These are phyloP conservation scores for Ormia ochracea DNA, from an alignment of 2,888 invertebrate genomes.

Conservation along the genomic window DNA sequence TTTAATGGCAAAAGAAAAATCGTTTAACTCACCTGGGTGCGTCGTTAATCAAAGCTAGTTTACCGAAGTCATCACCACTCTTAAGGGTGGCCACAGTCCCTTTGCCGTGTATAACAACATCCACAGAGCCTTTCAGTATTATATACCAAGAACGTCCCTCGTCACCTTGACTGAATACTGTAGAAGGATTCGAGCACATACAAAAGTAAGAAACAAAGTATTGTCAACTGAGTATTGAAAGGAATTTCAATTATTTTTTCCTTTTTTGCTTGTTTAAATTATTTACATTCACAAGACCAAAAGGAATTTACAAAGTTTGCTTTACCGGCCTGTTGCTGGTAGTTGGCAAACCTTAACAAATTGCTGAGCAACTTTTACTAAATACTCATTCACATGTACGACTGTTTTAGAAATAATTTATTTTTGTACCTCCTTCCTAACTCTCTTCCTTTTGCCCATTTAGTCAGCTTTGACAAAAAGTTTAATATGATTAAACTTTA, in stretches of 20 bases:
- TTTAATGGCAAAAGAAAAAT: not conserved
- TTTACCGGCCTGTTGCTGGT: not conserved
- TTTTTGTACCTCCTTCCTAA: not conserved
- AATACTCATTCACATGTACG: no score
- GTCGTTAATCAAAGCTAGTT: constrained; percentile 89
- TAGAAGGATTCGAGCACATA: not conserved
- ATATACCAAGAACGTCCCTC: constrained; percentile 91
- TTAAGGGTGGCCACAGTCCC: constrained; percentile 88
- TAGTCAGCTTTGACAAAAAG: constrained; percentile 39
- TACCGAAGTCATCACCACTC: constrained; percentile 92
- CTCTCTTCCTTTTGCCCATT: not conserved
- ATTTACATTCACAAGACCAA: not conserved
- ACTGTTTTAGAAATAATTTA: not conserved
- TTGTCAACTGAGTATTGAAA: constrained; percentile 27
- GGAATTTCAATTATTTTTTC: constrained; percentile 43
- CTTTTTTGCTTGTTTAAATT: not conserved
- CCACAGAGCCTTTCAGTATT: constrained; percentile 87
- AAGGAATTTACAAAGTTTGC: not conserved
- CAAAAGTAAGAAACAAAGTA: not conserved
- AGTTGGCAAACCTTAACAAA: constrained; percentile 14
- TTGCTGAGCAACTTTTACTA: constrained; percentile 25
- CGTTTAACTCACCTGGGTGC: constrained; percentile 82
- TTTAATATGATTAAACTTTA: constrained; percentile 54
- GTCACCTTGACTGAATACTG: constrained; percentile 90
- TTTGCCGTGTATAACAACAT: constrained; percentile 90